phyloP scores from a whole-genome alignment of 2,113 vertebrate species.

The Symphodus melops region DNA sequence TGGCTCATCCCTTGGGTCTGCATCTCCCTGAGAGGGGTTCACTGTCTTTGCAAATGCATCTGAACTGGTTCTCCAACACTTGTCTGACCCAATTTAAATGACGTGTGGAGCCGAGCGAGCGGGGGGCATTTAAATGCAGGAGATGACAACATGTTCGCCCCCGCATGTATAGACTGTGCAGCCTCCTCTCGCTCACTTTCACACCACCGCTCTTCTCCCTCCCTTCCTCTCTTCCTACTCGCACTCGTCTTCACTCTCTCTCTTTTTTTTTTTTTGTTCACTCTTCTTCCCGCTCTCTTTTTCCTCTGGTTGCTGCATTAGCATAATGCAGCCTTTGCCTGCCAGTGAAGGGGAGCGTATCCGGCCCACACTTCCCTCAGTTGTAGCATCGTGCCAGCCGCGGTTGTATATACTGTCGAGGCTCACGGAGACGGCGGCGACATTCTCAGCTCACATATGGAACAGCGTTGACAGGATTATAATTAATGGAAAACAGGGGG shows the following conservation, averaged over 20 bases:
- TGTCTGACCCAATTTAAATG: conserved; percentile 67
- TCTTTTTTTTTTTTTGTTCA: conserved; percentile 49
- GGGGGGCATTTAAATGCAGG: conserved; percentile 65
- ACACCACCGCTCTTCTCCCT: conserved; percentile 23
- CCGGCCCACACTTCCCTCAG: conserved; percentile 71
- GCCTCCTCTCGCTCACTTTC: conserved; percentile 48
- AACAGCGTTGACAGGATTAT: conserved; percentile 65
- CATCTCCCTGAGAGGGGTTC: conserved; percentile 15
- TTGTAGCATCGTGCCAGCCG: conserved; percentile 34
- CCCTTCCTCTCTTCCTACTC: conserved; percentile 43
- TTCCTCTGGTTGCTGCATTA: conserved; percentile 68
- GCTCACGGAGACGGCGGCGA: conserved; percentile 23
- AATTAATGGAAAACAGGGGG: conserved; percentile 62
- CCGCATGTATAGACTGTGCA: conserved; percentile 48
- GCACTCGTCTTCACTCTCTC: conserved; percentile 37
- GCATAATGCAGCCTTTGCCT: conserved; percentile 75
- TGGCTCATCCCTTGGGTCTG: not conserved
- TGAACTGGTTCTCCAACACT: conserved; percentile 47
- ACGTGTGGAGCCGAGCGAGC: conserved; percentile 40
- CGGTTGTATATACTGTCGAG: conserved; percentile 42
- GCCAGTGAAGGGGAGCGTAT: conserved; percentile 68
- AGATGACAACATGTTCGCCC: conserved; percentile 65
- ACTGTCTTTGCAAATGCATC: conserved; percentile 36
- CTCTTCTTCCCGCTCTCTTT: conserved; percentile 43
- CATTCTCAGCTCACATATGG: conserved; percentile 36